Percentiles rank a stretch among this genome's conserved stretches.
phyloP scores from a whole-genome alignment of 2,113 vertebrate genomes.

The Platysternon megacephalum region DNA sequence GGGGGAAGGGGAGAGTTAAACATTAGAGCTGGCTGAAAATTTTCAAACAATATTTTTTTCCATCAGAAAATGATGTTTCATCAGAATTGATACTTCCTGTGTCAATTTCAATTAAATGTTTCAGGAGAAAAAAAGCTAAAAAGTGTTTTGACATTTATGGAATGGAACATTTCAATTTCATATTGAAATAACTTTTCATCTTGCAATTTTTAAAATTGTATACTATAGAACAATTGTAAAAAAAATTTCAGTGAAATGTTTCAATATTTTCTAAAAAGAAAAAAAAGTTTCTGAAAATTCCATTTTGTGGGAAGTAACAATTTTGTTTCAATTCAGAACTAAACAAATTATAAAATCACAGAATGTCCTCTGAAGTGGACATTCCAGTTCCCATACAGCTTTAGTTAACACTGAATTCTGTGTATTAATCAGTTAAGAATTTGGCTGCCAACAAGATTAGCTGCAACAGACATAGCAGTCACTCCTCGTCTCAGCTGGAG shows the following conservation, averaged over 20 bases:
- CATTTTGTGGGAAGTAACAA: neutral
- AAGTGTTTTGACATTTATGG: neutral
- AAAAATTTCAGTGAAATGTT: neutral
- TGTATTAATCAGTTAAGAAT: neutral
- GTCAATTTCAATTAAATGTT: neutral
- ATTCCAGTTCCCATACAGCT: neutral
- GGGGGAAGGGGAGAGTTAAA: neutral
- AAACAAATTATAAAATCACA: neutral
- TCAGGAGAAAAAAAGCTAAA: neutral
- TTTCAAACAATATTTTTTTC: neutral
- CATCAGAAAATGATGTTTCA: neutral
- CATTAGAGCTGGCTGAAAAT: neutral
- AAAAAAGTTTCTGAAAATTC: neutral
- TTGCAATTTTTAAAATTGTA: neutral
- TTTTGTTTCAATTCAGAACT: neutral
- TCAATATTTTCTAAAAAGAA: neutral
- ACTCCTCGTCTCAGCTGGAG: neutral
- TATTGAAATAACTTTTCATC: neutral
- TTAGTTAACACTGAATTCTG: neutral
- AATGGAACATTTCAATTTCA: neutral
- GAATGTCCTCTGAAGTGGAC: neutral
- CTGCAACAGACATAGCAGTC: neutral
- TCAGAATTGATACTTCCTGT: neutral
- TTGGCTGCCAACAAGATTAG: neutral
- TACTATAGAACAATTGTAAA: neutral